A percentile compares a stretch with the other conserved stretches of the same genome.
phyloP scores from a whole-genome alignment of 2,113 vertebrate species.

The Tauraco erythrolophus region DNA sequence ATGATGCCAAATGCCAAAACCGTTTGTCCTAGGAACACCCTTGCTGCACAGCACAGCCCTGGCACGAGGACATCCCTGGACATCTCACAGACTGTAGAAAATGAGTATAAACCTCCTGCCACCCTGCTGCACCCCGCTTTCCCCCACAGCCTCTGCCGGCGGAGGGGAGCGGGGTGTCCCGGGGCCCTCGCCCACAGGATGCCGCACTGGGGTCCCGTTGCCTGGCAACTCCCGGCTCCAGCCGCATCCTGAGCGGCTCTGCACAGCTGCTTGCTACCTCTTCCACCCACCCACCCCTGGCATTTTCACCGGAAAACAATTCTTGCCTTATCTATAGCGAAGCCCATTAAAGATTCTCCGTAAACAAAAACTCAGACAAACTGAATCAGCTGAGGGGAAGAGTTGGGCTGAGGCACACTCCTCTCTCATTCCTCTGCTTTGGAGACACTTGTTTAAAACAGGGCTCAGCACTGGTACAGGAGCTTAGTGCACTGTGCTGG shows the following conservation, averaged over 20 bases:
- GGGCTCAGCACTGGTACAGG: neutral
- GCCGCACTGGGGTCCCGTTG: neutral
- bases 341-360: neutral
- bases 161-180: no score
- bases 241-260: neutral
- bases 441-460: neutral
- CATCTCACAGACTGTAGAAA: neutral
- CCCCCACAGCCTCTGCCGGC: rapidly evolving
- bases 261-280: neutral
- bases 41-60: neutral
- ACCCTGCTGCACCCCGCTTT: rapidly evolving
- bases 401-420: neutral
- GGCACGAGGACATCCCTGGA: neutral
- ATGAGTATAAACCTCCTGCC: rapidly evolving
- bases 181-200: rapidly evolving
- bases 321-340: neutral
- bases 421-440: neutral
- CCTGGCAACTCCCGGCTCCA: neutral
- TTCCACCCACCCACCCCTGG: neutral
- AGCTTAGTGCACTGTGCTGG: neutral
- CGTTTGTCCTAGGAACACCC: rapidly evolving
- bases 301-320: neutral
- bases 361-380: neutral
- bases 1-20: neutral
- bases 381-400: neutral